Evolutionary conservation across 2,113 vertebrate species (phyloP).

Genomic region (Arvicanthis niloticus): DNA sequence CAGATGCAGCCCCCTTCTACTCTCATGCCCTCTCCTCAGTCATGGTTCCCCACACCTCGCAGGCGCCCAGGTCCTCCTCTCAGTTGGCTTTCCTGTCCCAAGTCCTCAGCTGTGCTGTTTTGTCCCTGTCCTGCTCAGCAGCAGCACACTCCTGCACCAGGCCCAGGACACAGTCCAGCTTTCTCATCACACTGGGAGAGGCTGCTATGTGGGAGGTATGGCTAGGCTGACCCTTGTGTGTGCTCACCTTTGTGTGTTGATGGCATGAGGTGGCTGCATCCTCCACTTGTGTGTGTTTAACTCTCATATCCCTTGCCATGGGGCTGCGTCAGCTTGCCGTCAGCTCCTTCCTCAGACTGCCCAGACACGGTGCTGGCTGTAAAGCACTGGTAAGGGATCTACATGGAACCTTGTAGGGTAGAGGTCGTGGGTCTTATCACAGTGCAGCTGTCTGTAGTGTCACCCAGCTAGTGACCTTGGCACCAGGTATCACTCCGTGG

Average conservation of each 20-base stretch:
- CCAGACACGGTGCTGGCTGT: slow-evolving; percentile 61
- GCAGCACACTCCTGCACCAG: neutral
- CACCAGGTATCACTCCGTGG: accelerated
- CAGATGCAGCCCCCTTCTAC: neutral
- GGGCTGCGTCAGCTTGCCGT: slow-evolving; percentile 76
- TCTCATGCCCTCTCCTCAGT: too few species aligned
- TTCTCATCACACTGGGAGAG: neutral
- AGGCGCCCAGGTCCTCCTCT: neutral
- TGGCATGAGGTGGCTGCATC: slow-evolving; percentile 7
- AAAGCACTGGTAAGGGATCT: slow-evolving; percentile 34
- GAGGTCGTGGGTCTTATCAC: accelerated
- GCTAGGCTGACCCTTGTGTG: neutral
- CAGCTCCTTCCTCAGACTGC: slow-evolving; percentile 71
- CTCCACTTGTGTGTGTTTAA: slow-evolving; percentile 79
- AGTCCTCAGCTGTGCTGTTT: neutral
- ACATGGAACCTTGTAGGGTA: accelerated
- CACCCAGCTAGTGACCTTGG: neutral
- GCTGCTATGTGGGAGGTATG: neutral
- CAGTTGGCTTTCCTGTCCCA: neutral
- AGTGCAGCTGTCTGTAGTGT: accelerated
- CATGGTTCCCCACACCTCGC: neutral
- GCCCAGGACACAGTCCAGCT: neutral
- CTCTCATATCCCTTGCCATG: slow-evolving; percentile 69
- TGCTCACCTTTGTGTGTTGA: neutral
- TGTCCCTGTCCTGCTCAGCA: neutral